Evolutionary conservation across 2,888 invertebrate genomes (phyloP).

Genomic region (Oligia latruncula): DNA sequence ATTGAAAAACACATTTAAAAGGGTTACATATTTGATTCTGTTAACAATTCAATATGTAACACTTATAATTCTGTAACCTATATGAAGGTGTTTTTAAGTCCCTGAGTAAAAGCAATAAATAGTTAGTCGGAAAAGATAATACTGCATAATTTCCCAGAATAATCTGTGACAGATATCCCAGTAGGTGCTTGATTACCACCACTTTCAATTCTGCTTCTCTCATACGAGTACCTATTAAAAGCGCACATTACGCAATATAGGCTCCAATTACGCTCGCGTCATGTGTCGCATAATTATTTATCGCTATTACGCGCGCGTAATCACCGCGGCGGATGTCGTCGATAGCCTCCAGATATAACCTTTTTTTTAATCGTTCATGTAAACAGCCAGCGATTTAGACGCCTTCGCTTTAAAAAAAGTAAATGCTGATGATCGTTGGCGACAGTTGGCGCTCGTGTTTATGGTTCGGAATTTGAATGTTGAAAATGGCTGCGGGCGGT

Average conservation of each 20-base stretch:
- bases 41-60: no score
- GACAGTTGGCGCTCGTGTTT: constrained; percentile 49
- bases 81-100: no score
- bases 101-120: no score
- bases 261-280: constrained; percentile 55
- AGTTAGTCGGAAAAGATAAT: no score
- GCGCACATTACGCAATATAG: constrained; percentile 32
- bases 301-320: constrained; percentile 61
- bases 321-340: constrained; percentile 59
- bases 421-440: constrained; percentile 41
- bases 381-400: constrained; percentile 47
- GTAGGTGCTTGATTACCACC: constrained; percentile 40
- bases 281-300: constrained; percentile 63
- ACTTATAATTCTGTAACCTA: no score
- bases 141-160: not conserved
- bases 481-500: constrained; percentile 1
- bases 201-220: constrained; percentile 29
- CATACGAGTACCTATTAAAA: constrained; percentile 49
- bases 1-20: no score
- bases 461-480: constrained; percentile 49
- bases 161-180: constrained; percentile 10
- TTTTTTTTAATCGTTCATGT: constrained; percentile 52
- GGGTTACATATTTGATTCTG: no score
- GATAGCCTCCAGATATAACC: constrained; percentile 61
- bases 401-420: constrained; percentile 47